Percentiles rank a stretch among this genome's conserved stretches.
Conservation (phyloP, 2,888 invertebrate species). For the Cinara cedri region DNA sequence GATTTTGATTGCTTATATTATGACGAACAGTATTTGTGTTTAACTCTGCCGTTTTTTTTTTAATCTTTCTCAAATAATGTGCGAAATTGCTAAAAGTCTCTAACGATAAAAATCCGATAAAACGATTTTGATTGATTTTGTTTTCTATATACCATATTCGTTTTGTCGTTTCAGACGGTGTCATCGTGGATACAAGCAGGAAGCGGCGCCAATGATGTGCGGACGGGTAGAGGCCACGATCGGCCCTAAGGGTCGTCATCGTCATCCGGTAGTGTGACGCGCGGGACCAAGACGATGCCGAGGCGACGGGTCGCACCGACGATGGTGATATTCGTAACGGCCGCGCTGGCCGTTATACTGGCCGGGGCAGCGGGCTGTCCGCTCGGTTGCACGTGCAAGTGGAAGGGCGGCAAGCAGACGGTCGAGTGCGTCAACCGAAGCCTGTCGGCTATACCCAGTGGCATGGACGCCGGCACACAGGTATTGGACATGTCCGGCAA, state of each 20-base stretch:
- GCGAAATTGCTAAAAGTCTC: too few relatives aligned
- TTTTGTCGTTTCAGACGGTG: not conserved
- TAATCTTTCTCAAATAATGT: too few relatives aligned
- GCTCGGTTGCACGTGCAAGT: constrained; percentile 57
- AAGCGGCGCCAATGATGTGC: not conserved
- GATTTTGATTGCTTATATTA: too few relatives aligned
- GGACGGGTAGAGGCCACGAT: not conserved
- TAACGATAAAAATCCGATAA: too few relatives aligned
- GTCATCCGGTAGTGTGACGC: not conserved
- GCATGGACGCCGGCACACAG: constrained; percentile 83
- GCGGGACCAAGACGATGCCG: not conserved
- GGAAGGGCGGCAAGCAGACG: constrained; percentile 69
- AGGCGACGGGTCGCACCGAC: not conserved
- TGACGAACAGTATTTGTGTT: too few relatives aligned
- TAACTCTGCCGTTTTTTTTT: too few relatives aligned
- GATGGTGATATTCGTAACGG: not conserved
- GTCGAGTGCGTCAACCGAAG: constrained; percentile 84
- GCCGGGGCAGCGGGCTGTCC: constrained; percentile 52
- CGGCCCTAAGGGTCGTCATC: not conserved
- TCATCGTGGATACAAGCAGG: not conserved
- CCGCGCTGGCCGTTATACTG: constrained; percentile 33
- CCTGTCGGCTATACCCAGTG: constrained; percentile 77
- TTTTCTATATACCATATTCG: too few relatives aligned
- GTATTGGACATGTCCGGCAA: constrained; percentile 86
- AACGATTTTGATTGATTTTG: too few relatives aligned